These are phyloP conservation scores for Rhagonycha fulva DNA, from an alignment of 2,888 invertebrate species.

Conservation along the genomic window DNA sequence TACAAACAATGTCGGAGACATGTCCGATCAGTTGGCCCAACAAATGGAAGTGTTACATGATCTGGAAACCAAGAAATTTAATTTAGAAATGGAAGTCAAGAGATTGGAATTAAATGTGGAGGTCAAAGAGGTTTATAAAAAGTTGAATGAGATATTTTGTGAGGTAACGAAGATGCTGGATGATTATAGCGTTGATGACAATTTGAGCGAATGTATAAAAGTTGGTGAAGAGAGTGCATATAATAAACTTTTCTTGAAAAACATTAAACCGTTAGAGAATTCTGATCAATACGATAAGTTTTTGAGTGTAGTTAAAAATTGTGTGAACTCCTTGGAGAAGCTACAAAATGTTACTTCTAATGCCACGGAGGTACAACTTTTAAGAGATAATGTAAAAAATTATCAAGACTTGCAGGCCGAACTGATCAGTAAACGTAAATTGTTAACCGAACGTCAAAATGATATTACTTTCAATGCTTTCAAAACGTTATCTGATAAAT, in stretches of 20 bases:
- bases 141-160: not conserved
- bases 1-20: not conserved
- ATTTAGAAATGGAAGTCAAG: not conserved
- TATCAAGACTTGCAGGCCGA: not conserved
- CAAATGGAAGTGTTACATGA: not conserved
- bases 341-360: not conserved
- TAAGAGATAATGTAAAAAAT: not conserved
- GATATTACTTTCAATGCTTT: not conserved
- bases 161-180: not conserved
- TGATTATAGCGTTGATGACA: not conserved
- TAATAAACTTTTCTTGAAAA: not conserved
- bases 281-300: not conserved
- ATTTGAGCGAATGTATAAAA: not conserved
- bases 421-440: not conserved
- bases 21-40: not conserved
- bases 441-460: not conserved
- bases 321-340: not conserved
- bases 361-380: not conserved
- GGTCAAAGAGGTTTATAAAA: not conserved
- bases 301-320: not conserved
- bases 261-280: not conserved
- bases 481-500: not conserved
- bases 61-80: not conserved
- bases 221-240: not conserved
- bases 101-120: not conserved